phyloP scores from a whole-genome alignment of 2,888 invertebrate genomes.

The Acrocyrtus sp. region DNA sequence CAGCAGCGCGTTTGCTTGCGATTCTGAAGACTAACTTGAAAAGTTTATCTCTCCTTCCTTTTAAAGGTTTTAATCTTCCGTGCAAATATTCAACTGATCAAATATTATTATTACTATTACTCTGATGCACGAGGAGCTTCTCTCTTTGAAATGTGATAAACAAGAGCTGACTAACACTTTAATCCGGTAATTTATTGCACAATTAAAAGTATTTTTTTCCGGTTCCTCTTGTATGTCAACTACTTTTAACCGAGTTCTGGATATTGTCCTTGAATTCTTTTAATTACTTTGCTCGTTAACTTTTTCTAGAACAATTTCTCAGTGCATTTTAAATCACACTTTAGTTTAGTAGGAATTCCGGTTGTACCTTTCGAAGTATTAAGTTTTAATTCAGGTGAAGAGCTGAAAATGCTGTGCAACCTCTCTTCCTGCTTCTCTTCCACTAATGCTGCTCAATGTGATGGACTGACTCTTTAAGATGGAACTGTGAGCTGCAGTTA shows the following conservation, averaged over 20 bases:
- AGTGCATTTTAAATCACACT: not conserved
- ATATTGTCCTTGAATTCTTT: conserved; percentile 16
- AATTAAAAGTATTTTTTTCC: conserved; percentile 26
- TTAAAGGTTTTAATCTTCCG: conserved; percentile 1
- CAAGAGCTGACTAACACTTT: not conserved
- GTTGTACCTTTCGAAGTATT: no score
- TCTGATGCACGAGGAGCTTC: no score
- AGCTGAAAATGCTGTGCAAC: conserved; percentile 1
- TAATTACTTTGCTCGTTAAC: not conserved
- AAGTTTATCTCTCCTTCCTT: not conserved
- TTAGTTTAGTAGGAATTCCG: no score
- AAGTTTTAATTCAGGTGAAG: not conserved
- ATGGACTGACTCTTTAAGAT: not conserved
- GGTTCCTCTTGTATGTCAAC: no score
- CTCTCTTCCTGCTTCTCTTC: conserved; percentile 47
- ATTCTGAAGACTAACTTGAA: conserved; percentile 11
- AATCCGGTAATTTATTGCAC: conserved; percentile 11
- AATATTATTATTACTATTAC: not conserved
- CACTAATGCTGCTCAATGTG: conserved; percentile 20
- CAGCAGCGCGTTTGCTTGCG: not conserved
- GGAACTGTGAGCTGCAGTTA: not conserved
- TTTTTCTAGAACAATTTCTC: not conserved
- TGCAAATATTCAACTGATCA: not conserved
- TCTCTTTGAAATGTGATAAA: not conserved
- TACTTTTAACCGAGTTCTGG: conserved; percentile 7